A percentile compares a stretch with the other conserved stretches of the same genome.
phyloP scores from a whole-genome alignment of 2,888 invertebrate species.

The Anthrax anthrax region DNA sequence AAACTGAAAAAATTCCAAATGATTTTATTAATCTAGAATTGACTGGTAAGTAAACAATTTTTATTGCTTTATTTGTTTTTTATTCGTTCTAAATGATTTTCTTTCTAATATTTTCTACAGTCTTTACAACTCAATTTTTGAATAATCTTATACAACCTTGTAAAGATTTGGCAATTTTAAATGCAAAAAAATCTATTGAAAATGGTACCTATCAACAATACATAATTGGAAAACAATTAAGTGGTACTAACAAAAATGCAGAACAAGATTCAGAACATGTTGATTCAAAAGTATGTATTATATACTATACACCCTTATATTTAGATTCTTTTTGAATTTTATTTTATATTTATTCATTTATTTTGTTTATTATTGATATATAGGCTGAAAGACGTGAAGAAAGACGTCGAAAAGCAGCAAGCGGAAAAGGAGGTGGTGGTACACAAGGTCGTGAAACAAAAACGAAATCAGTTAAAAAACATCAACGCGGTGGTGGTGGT shows the following conservation, averaged over 20 bases:
- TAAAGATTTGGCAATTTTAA: constrained; percentile 46
- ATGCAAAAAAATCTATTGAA: constrained; percentile 52
- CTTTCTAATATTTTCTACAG: no score
- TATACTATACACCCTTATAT: background rate
- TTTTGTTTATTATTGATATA: background rate
- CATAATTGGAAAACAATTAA: constrained; percentile 50
- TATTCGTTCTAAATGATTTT: no score
- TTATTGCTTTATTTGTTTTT: no score
- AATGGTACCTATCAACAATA: constrained; percentile 63
- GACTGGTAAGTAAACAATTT: constrained; percentile 36
- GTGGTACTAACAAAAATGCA: constrained; percentile 10
- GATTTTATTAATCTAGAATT: constrained; percentile 40
- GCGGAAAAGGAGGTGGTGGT: constrained; percentile 83
- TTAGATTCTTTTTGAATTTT: background rate
- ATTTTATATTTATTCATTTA: background rate
- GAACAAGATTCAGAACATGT: constrained; percentile 26
- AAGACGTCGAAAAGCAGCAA: constrained; percentile 70
- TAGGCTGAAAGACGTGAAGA: constrained; percentile 70
- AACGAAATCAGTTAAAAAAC: constrained; percentile 85
- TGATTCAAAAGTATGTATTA: constrained; percentile 19
- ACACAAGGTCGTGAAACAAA: constrained; percentile 89
- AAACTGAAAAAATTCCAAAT: constrained; percentile 41
- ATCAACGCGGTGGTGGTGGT: constrained; percentile 39
- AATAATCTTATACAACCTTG: constrained; percentile 53
- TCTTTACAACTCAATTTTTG: constrained; percentile 53